Base-by-base conservation (phyloP, 1,140 invertebrate species). In the Oedothorax gibbosus region DNA sequence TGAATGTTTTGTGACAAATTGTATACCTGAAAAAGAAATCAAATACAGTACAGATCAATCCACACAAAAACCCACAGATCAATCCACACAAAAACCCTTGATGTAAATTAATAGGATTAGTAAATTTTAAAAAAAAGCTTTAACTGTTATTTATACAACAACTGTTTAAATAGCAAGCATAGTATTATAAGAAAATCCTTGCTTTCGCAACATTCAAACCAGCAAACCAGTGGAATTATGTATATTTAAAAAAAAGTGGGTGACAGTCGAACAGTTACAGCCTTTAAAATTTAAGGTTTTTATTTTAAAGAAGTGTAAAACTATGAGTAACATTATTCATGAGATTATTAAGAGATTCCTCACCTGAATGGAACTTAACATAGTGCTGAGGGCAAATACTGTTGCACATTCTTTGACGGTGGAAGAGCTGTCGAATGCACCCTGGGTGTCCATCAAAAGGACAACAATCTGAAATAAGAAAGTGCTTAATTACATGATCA, bases 321-420 rank as follows among this genome's bases (percentile, higher is more conserved):
- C 35, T 2, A 1, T 5, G 35, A 35, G 35, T 35, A 35, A 35
- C 5, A 35, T 35, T 35, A 35, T 35, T 35, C 35, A 35, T 35
- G 35, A 35, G 35, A 35, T 35, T 35, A 35, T 35, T 35, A 35
- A 35, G 35, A 35, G 1, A 60, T 14, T 53, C 20, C 64, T 60
- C 91, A 91, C 90, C 88, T 91, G 91, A 20, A 92, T 90, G n/a
- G 91, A 92, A 82, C 91, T 91, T 49, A 91, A 87, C 91, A 92
- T 92, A 8, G 91, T 91, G 83, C 91, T 93, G 6, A 93, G 91
- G 10, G 97, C 97, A 92, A 99, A 99, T 20, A 99, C 96, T 0
- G 97, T 99, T 0, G 97, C 97, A 91, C 96, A 98, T 89, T 99
- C 97, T 86, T 95, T 93, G 0, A 99, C 97, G 3, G 98, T 99